Evolutionary conservation across 2,113 vertebrate genomes (phyloP), one percentile per base, ranked within the genome.

Genomic region (Hassar affinis): DNA sequence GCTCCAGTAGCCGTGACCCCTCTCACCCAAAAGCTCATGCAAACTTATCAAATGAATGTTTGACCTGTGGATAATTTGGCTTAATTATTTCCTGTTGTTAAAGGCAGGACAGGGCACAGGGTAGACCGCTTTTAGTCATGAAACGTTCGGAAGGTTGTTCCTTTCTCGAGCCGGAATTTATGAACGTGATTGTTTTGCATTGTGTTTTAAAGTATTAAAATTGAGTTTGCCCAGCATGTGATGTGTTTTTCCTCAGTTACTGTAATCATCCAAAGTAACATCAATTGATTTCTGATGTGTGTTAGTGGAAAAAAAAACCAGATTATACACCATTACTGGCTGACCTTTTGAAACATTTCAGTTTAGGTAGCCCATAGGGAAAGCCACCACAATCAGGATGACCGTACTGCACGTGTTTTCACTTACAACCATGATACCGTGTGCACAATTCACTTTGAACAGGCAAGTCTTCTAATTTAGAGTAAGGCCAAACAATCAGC

Each of bases 51-150:
- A 93, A 94, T 95, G 93, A 94, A 93, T 92, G 80, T 95, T 93
- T 96, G 93, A 95, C 94, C 90, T 93, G 92, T 89, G 93, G 92
- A 94, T 96, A 95, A 96, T 96, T 96, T 92, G 91, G 89, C 90
- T 94, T 93, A 96, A 95, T 96, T 93, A 89, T 92, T 95, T 96
- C 94, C 93, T 95, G 92, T 95, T 92, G 93, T 92, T 95, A 92
- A 93, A 92, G 93, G 93, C 90, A 92, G 88, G 92, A 93, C 91
- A 90, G 91, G 90, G 87, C 89, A 91, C 88, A 91, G 84, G 89
- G 91, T 93, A 93, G 90, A 89, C 90, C 92, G 90, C 84, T 89
- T 93, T 84, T 80, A 78, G 78, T 85, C 84, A 33, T 71, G 42
- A 84, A 79, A 74, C 78, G 49, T 82, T 51, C 79, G 71, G 79